phyloP scores from a whole-genome alignment of 1,140 invertebrate species.

The Eulimnadia texana region DNA sequence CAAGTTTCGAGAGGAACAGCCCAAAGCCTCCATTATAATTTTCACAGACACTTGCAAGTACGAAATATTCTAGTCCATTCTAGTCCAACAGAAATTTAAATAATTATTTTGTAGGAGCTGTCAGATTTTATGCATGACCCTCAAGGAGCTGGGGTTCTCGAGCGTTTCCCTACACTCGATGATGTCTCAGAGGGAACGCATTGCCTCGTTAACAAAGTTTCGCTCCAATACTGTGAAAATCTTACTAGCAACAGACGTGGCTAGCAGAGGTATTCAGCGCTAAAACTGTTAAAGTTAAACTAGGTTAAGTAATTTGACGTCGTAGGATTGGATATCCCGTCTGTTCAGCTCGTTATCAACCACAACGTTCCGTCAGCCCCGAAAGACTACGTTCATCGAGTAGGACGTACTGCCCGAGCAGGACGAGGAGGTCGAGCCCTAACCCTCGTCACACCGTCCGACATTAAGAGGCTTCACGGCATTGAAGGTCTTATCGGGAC shows the following conservation, averaged over 20 bases:
- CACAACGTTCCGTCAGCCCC: constrained; percentile 75
- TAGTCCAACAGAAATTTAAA: too few relatives aligned
- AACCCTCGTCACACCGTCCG: constrained; percentile 79
- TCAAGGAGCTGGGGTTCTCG: constrained; percentile 69
- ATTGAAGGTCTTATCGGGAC: constrained; percentile 74
- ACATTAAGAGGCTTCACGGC: constrained; percentile 68
- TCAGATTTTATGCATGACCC: constrained; percentile 66
- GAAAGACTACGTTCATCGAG: constrained; percentile 92
- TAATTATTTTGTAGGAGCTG: constrained; percentile 56
- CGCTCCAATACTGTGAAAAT: constrained; percentile 72
- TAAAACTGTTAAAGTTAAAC: background rate
- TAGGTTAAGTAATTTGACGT: background rate
- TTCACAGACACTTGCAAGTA: constrained; percentile 92
- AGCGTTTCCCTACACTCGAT: constrained; percentile 77
- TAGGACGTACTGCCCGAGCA: constrained; percentile 88
- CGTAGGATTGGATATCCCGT: constrained; percentile 57
- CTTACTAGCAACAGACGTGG: constrained; percentile 91
- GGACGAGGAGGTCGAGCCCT: constrained; percentile 72
- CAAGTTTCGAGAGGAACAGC: constrained; percentile 51
- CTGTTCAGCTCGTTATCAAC: constrained; percentile 86
- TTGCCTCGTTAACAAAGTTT: constrained; percentile 64
- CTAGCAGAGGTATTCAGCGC: constrained; percentile 55
- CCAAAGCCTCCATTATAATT: constrained; percentile 70
- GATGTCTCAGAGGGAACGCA: constrained; percentile 63
- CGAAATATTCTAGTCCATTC: too few relatives aligned